Evolutionary conservation across 2,113 vertebrate species (phyloP).

Genomic region (Datnioides undecimradiatus): DNA sequence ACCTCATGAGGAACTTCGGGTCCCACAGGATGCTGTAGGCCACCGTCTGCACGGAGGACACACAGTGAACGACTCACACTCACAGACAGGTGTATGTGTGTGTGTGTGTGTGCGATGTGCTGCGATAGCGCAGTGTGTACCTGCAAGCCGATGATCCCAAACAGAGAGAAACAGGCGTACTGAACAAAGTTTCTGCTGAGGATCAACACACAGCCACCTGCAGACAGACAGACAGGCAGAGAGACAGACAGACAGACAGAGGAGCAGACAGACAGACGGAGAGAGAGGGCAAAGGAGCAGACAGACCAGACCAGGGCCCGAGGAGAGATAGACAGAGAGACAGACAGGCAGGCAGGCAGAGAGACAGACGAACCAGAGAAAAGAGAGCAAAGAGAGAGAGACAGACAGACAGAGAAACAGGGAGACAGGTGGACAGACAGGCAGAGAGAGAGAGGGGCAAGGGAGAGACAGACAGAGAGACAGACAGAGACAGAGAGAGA

Average conservation of each 20-base stretch:
- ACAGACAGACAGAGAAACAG: background rate
- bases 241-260: background rate
- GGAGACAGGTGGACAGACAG: background rate
- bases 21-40: constrained; percentile 97
- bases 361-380: too few relatives aligned
- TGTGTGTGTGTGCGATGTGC: constrained; percentile 14
- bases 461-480: background rate
- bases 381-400: too few relatives aligned
- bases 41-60: constrained; percentile 84
- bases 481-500: background rate
- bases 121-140: too few relatives aligned
- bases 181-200: constrained; percentile 93
- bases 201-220: constrained; percentile 92
- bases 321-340: too few relatives aligned
- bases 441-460: background rate
- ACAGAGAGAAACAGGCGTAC: constrained; percentile 90
- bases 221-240: constrained; percentile 29
- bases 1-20: constrained; percentile 96
- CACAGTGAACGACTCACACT: background rate
- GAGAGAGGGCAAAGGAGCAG: too few relatives aligned
- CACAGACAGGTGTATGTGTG: background rate
- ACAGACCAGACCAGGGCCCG: too few relatives aligned
- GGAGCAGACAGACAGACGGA: too few relatives aligned
- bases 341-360: background rate
- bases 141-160: constrained; percentile 72